Conservation (phyloP, 1,140 invertebrate genomes). For the Ips nitidus region DNA sequence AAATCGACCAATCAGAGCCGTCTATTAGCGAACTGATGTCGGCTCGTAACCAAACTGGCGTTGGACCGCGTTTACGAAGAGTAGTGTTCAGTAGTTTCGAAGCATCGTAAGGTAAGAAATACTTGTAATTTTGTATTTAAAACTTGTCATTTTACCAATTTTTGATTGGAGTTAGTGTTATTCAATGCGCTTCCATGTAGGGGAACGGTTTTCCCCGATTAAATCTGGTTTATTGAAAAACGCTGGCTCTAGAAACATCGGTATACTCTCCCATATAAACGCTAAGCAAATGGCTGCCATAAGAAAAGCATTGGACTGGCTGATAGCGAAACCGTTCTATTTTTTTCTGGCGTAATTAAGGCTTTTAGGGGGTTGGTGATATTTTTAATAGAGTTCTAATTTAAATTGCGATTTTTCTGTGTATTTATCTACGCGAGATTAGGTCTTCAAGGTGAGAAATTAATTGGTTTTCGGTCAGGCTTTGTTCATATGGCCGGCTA, state of each 20-base stretch:
- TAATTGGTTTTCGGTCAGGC: conserved; percentile 37
- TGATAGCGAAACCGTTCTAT: conserved; percentile 24
- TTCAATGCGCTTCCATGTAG: conserved; percentile 36
- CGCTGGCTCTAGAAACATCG: conserved; percentile 42
- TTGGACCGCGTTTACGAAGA: conserved; percentile 64
- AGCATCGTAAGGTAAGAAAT: conserved; percentile 62
- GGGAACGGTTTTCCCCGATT: conserved; percentile 19
- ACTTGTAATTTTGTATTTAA: conserved; percentile 55
- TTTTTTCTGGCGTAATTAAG: conserved; percentile 35
- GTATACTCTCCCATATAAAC: conserved; percentile 46
- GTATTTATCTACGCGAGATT: conserved; percentile 32
- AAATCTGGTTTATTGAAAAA: conserved; percentile 42
- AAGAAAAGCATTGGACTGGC: conserved; percentile 48
- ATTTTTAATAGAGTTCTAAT: conserved; percentile 33
- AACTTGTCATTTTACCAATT: conserved; percentile 56
- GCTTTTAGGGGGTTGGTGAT: conserved; percentile 17
- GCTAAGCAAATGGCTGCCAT: conserved; percentile 54
- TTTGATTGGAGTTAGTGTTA: conserved; percentile 40
- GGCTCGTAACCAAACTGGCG: conserved; percentile 62
- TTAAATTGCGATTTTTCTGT: conserved; percentile 41
- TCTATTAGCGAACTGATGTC: conserved; percentile 56
- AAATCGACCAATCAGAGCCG: conserved; percentile 51
- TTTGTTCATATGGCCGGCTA: conserved; percentile 52
- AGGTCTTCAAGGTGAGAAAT: conserved; percentile 26
- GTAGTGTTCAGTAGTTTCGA: conserved; percentile 60